Percentiles rank a stretch among this genome's conserved stretches.
phyloP scores from a whole-genome alignment of 2,113 vertebrate species.

The Elephantulus edwardii region DNA sequence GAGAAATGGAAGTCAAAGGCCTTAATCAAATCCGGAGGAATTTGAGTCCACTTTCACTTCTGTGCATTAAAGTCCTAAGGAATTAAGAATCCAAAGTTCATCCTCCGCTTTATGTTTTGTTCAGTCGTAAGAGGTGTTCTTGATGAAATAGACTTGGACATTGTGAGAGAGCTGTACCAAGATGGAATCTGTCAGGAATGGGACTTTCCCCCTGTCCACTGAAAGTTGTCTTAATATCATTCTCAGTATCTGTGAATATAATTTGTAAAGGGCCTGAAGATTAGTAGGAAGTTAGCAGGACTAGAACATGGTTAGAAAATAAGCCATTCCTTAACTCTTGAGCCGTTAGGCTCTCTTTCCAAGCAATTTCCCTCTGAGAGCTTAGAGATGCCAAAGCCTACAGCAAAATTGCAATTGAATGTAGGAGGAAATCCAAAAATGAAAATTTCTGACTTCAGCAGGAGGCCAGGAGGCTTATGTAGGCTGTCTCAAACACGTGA shows the following conservation, averaged over 20 bases:
- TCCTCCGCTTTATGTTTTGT: conserved; percentile 19
- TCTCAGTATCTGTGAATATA: background rate
- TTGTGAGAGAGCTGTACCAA: background rate
- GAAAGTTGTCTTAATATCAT: background rate
- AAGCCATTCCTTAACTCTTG: background rate
- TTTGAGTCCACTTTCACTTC: background rate
- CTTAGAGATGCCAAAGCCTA: background rate
- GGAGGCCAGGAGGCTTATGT: background rate
- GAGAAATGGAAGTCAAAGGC: conserved; percentile 38
- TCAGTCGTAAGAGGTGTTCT: background rate
- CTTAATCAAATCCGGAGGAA: conserved; percentile 26
- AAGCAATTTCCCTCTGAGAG: background rate
- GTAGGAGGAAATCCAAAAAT: background rate
- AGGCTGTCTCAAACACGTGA: background rate
- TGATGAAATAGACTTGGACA: background rate
- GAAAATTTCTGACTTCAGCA: background rate
- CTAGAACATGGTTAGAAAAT: background rate
- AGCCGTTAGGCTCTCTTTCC: background rate
- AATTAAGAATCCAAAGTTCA: conserved; percentile 28
- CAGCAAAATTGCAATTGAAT: background rate
- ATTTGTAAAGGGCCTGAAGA: background rate
- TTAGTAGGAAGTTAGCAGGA: background rate
- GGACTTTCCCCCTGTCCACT: background rate
- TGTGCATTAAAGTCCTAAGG: background rate
- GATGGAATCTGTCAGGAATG: background rate